Conservation (phyloP, 2,113 vertebrate species). For the Campylomormyrus numenius region DNA sequence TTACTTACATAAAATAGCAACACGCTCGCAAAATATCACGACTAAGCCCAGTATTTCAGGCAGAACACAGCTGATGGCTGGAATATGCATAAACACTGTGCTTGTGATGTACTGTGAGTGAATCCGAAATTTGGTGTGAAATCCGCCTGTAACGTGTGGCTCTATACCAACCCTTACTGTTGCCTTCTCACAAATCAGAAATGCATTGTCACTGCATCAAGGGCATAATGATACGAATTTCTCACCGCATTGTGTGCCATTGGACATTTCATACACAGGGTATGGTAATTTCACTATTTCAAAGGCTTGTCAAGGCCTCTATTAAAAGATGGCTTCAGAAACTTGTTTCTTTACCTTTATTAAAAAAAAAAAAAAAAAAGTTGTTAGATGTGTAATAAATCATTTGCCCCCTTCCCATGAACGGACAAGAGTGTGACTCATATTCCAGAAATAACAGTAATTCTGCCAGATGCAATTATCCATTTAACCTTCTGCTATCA, state of each 20-base stretch:
- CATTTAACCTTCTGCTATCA: background rate
- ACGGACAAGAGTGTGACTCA: background rate
- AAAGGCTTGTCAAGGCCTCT: background rate
- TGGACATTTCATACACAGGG: background rate
- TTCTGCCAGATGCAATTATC: background rate
- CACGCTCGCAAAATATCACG: background rate
- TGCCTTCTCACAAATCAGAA: background rate
- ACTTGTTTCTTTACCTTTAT: background rate
- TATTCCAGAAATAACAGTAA: slow-evolving; percentile 2
- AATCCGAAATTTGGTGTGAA: background rate
- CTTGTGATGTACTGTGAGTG: background rate
- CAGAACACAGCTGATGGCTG: background rate
- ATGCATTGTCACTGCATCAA: background rate
- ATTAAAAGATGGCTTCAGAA: background rate
- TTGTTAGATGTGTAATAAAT: background rate
- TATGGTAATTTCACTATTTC: background rate
- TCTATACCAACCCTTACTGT: background rate
- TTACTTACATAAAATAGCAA: background rate
- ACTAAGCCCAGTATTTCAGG: background rate
- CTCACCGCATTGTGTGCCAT: background rate
- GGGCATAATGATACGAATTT: background rate
- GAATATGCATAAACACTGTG: background rate
- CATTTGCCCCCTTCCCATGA: background rate
- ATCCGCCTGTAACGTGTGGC: background rate
- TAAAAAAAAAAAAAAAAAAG: background rate